A percentile compares a stretch with the other conserved stretches of the same genome.
These are phyloP conservation scores for Rhagoletis pomonella DNA, from an alignment of 1,140 invertebrate genomes.

Conservation along the genomic window DNA sequence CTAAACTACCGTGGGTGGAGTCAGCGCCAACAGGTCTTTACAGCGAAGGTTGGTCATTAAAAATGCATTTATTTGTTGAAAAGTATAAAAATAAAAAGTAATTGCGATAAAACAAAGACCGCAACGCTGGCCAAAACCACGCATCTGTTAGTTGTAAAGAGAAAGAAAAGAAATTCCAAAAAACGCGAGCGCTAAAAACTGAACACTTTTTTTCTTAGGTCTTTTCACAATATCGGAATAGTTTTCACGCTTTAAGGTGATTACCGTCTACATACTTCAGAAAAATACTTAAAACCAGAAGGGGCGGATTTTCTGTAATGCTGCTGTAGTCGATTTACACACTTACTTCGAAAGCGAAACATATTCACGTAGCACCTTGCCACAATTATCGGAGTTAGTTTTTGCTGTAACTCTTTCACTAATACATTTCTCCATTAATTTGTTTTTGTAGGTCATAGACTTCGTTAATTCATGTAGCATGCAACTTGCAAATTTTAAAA, in stretches of 20 bases:
- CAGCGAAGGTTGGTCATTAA: not conserved
- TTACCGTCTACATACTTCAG: too few relatives aligned
- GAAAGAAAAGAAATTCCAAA: conserved; percentile 24
- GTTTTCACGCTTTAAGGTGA: too few relatives aligned
- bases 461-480: not conserved
- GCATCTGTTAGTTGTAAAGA: not conserved
- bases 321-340: too few relatives aligned
- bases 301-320: too few relatives aligned
- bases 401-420: not conserved
- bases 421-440: not conserved
- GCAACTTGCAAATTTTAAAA: conserved; percentile 1
- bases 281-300: too few relatives aligned
- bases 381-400: too few relatives aligned
- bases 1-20: not conserved
- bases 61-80: conserved; percentile 10
- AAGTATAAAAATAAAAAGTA: not conserved
- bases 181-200: not conserved
- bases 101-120: not conserved
- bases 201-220: too few relatives aligned
- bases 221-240: too few relatives aligned
- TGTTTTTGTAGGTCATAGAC: not conserved
- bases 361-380: too few relatives aligned
- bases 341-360: too few relatives aligned
- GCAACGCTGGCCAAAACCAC: not conserved
- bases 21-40: not conserved